phyloP scores from a whole-genome alignment of 2,888 invertebrate species.

The Diplolepis rosae region DNA sequence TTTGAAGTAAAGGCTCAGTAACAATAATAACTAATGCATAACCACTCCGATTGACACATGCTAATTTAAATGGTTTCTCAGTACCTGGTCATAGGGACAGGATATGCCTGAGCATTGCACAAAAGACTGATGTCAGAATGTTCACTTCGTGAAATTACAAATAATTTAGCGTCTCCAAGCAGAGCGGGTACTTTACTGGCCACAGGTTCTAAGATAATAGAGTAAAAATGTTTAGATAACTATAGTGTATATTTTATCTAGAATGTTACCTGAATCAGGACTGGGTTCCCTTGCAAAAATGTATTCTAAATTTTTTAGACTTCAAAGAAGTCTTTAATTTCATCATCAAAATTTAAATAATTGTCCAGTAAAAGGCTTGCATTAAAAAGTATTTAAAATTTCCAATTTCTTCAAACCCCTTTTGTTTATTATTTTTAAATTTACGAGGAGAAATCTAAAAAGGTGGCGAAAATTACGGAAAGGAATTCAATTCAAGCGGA shows the following conservation, averaged over 20 bases:
- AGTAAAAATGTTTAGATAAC: background rate
- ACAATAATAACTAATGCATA: background rate
- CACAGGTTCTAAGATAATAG: conserved; percentile 75
- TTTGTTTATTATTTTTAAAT: too few species aligned
- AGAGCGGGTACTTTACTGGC: conserved; percentile 78
- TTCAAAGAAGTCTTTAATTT: too few species aligned
- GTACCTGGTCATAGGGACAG: conserved; percentile 75
- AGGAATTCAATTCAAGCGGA: too few species aligned
- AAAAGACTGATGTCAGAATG: conserved; percentile 69
- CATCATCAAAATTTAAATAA: too few species aligned
- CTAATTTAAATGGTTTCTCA: conserved; percentile 35
- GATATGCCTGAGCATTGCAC: conserved; percentile 76
- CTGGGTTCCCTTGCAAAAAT: background rate
- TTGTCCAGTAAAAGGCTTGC: too few species aligned
- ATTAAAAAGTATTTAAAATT: too few species aligned
- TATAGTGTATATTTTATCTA: background rate
- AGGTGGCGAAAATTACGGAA: too few species aligned
- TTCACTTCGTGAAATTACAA: conserved; percentile 63
- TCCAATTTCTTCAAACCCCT: too few species aligned
- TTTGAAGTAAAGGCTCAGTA: background rate
- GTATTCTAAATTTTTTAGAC: background rate
- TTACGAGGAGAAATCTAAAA: too few species aligned
- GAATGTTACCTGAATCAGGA: background rate
- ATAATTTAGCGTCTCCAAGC: conserved; percentile 76
- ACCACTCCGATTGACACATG: background rate